These are phyloP conservation scores for Dendronephthya gigantea DNA, from an alignment of 64 coral and sea anemone species.

Conservation along the genomic window DNA sequence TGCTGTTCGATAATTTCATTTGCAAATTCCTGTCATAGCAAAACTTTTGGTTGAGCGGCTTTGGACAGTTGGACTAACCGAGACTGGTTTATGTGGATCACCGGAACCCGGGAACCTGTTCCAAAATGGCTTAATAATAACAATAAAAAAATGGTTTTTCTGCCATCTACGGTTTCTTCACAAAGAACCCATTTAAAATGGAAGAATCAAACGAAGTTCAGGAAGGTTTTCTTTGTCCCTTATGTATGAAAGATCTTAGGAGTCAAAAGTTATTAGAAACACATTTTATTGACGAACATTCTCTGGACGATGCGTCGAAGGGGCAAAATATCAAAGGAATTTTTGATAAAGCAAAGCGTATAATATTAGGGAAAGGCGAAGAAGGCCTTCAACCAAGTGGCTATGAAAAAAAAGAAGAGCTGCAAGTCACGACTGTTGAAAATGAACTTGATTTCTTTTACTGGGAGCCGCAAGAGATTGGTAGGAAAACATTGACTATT, in stretches of 20 bases:
- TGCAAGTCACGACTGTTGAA: background rate
- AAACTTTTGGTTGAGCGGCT: no score
- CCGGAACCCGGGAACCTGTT: background rate
- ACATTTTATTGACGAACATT: conserved; percentile 1
- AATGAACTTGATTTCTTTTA: background rate
- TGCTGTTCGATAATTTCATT: no score
- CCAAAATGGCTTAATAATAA: no score
- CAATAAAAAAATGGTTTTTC: no score
- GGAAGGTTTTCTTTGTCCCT: background rate
- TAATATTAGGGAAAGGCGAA: background rate
- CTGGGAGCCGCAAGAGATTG: conserved; percentile 3
- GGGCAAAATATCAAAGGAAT: conserved; percentile 13
- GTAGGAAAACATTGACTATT: background rate
- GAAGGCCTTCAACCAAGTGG: background rate
- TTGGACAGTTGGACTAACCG: background rate
- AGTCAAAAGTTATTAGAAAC: background rate
- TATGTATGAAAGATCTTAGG: conserved; percentile 8
- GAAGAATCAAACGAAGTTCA: background rate
- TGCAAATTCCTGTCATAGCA: no score
- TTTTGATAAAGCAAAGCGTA: conserved; percentile 9
- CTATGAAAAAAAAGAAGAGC: background rate
- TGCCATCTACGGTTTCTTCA: no score
- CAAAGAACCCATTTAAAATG: no score
- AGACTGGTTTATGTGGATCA: background rate
- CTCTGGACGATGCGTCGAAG: background rate